Conservation (phyloP, 2,113 vertebrate genomes). For the Halichoerus grypus region DNA sequence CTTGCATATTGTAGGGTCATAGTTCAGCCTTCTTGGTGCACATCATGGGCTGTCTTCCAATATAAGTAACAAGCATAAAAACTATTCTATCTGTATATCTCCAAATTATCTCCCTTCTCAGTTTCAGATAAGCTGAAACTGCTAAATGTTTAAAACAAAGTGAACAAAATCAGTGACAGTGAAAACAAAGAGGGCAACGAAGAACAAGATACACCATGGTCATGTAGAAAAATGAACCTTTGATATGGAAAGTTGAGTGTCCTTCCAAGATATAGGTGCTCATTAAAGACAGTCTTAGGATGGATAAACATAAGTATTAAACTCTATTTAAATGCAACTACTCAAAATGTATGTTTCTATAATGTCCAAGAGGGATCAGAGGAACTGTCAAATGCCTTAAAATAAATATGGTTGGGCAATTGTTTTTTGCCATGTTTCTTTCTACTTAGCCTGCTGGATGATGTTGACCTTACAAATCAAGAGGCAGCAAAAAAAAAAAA, state of each 20-base stretch:
- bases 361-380: background rate
- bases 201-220: background rate
- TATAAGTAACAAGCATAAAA: background rate
- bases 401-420: background rate
- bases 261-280: background rate
- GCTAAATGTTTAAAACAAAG: background rate
- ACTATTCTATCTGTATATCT: background rate
- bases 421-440: background rate
- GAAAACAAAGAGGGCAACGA: background rate
- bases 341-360: background rate
- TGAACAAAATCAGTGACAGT: background rate
- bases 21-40: background rate
- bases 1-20: background rate
- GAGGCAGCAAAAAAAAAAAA: background rate
- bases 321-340: background rate
- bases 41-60: background rate
- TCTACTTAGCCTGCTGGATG: background rate
- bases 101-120: background rate
- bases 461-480: background rate
- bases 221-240: background rate
- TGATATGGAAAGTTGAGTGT: background rate
- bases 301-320: background rate
- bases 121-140: background rate
- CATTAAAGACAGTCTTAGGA: background rate
- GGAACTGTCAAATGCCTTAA: background rate